These are phyloP conservation scores for Diorhabda elongata DNA, from an alignment of 1,140 invertebrate genomes.

Conservation along the genomic window DNA sequence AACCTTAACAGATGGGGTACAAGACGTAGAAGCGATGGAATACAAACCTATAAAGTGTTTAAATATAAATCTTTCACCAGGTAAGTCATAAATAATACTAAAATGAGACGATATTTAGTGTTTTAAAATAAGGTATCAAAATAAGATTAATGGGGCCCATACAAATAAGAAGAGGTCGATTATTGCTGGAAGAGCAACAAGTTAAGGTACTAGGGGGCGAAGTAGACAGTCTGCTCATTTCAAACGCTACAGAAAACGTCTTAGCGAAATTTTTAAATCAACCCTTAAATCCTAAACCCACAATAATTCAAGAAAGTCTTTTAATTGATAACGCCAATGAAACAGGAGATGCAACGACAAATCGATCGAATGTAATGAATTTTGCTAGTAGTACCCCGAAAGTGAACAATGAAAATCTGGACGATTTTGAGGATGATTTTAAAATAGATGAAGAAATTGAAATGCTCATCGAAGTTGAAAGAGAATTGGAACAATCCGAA, in stretches of 20 bases:
- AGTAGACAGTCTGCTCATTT: slow-evolving; percentile 59
- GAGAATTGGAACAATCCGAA: slow-evolving; percentile 12
- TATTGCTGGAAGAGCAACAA: slow-evolving; percentile 63
- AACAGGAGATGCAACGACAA: not conserved
- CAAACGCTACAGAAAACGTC: slow-evolving; percentile 59
- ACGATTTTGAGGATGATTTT: slow-evolving; percentile 23
- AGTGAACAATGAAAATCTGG: slow-evolving; percentile 1
- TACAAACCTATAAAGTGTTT: slow-evolving; percentile 62
- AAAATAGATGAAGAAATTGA: slow-evolving; percentile 28
- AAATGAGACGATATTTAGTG: not conserved
- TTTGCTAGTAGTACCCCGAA: not conserved
- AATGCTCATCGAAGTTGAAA: slow-evolving; percentile 30
- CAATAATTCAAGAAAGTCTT: slow-evolving; percentile 34
- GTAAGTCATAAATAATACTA: not conserved
- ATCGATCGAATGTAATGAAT: not conserved
- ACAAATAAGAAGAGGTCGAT: slow-evolving; percentile 63
- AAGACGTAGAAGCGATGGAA: slow-evolving; percentile 68
- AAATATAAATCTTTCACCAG: slow-evolving; percentile 58
- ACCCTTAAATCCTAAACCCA: slow-evolving; percentile 51
- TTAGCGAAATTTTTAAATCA: slow-evolving; percentile 55
- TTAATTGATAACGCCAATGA: slow-evolving; percentile 18
- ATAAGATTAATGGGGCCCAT: slow-evolving; percentile 62
- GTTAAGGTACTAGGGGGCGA: slow-evolving; percentile 69
- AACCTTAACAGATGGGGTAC: slow-evolving; percentile 71
- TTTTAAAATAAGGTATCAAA: slow-evolving; percentile 51